Evolutionary conservation across 2,888 invertebrate species (phyloP).

Genomic region (Sphaeridia pumilis): DNA sequence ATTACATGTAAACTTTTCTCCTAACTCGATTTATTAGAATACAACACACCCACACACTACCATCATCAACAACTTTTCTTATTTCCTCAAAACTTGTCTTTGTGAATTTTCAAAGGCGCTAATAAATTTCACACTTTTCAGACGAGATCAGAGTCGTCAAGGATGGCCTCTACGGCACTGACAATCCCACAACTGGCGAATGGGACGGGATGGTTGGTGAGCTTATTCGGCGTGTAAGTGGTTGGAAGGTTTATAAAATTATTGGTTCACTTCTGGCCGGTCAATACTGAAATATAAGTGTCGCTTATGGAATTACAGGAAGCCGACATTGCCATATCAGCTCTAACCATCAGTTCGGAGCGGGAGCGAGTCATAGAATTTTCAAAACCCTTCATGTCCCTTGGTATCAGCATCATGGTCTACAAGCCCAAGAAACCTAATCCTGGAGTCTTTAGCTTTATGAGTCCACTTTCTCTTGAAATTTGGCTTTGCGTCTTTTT

Average conservation of each 20-base stretch:
- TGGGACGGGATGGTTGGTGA: slow-evolving; percentile 86
- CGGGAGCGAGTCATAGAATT: slow-evolving; percentile 81
- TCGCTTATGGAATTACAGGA: too few relatives aligned
- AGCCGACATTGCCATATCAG: slow-evolving; percentile 89
- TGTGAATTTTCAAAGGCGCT: too few relatives aligned
- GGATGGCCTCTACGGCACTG: slow-evolving; percentile 72
- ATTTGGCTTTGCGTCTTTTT: slow-evolving; percentile 84
- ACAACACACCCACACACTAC: too few relatives aligned
- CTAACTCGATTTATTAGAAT: too few relatives aligned
- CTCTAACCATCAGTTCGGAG: slow-evolving; percentile 89
- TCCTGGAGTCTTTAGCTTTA: slow-evolving; percentile 93
- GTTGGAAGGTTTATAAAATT: too few relatives aligned
- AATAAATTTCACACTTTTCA: too few relatives aligned
- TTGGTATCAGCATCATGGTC: slow-evolving; percentile 92
- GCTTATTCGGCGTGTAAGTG: slow-evolving; percentile 68
- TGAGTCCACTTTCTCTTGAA: slow-evolving; percentile 90
- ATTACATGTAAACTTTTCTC: slow-evolving; percentile 72
- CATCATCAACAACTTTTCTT: too few relatives aligned
- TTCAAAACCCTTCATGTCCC: slow-evolving; percentile 92
- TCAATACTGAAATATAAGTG: too few relatives aligned
- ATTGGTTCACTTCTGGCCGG: too few relatives aligned
- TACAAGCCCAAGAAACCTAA: slow-evolving; percentile 53
- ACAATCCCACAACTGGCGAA: slow-evolving; percentile 61
- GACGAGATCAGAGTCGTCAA: slow-evolving; percentile 74
- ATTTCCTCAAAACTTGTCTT: too few relatives aligned